These are phyloP conservation scores for Falco punctatus DNA, from an alignment of 2,113 vertebrate species.

Conservation along the genomic window DNA sequence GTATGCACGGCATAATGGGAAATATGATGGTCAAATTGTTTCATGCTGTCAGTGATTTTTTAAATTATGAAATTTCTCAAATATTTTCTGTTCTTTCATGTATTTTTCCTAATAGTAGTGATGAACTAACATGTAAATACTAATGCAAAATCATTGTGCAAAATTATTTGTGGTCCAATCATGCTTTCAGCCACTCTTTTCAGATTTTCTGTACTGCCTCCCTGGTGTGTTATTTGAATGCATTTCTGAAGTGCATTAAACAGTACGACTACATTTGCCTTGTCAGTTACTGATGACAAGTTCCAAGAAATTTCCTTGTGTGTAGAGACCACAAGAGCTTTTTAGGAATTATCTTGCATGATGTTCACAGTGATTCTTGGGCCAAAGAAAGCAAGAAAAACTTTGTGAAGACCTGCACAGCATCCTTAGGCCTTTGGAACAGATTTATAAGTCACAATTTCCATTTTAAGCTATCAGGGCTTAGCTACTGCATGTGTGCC, in stretches of 20 bases:
- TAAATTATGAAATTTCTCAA: not conserved
- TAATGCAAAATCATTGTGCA: not conserved
- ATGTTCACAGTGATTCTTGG: not conserved
- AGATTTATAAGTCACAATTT: not conserved
- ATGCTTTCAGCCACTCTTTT: not conserved
- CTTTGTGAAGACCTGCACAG: not conserved
- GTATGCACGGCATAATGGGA: not conserved
- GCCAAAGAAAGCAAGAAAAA: not conserved
- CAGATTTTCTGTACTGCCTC: not conserved
- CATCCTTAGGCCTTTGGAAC: not conserved
- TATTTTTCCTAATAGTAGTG: not conserved
- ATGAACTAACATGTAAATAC: not conserved
- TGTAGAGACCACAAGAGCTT: not conserved
- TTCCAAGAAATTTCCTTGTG: not conserved
- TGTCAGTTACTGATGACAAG: not conserved
- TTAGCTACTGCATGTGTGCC: not conserved
- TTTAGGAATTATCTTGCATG: not conserved
- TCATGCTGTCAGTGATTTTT: not conserved
- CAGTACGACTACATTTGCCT: not conserved
- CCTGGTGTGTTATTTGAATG: not conserved
- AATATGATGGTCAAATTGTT: not conserved
- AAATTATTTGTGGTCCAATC: not conserved
- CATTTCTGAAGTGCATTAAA: constrained; percentile 10
- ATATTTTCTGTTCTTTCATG: not conserved
- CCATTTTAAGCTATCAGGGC: not conserved